Evolutionary conservation across 2,113 vertebrate species (phyloP), one percentile per base, ranked within the genome.

Genomic region (Maccullochella peelii): DNA sequence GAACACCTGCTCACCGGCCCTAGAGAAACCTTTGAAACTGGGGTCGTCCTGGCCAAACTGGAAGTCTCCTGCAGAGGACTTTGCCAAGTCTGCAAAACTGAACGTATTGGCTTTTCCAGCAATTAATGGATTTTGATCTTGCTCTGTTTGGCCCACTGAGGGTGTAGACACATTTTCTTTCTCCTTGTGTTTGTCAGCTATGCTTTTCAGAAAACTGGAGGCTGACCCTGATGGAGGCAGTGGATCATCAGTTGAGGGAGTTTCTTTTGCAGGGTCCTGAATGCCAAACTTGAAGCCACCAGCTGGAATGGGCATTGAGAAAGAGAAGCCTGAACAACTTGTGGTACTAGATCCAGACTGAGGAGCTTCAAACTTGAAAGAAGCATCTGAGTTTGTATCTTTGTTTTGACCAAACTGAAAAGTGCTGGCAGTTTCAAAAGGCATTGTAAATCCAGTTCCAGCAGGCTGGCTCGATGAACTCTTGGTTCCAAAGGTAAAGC

Each of bases 71-170:
- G 83, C 92, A 67, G 95, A 88, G 58, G 92, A 95, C 70, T 96
- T 94, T 73, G 98, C 97, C 94, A 99, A 94, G 55, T 99, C 97
- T n/a, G 97, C 96, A 95, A 99, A 99, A 88, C 96, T 97, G 27
- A 95, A 97, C 1, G 88, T 74, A 59, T 88, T 87, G 16, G 91
- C 82, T 73, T 96, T 96, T 0, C 96, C 96, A n/a, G 95, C 93
- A 88, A 99, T 90, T 84, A 96, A 83, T 66, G 96, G 95, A 86
- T 97, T 95, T 66, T 91, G 20, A 4, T 86, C 88, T 55, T 94
- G 36, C 58, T 86, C 83, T 1, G 65, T 40, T 68, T 82, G 74
- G 9, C 15, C 67, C 5, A n/a, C 27, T 8, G 71, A 66, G 9
- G 80, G 25, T 36, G 54, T 21, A 6, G 68, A 44, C 36, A 88